Evolutionary conservation across 1,140 invertebrate genomes (phyloP).

Genomic region (Bombus huntii): DNA sequence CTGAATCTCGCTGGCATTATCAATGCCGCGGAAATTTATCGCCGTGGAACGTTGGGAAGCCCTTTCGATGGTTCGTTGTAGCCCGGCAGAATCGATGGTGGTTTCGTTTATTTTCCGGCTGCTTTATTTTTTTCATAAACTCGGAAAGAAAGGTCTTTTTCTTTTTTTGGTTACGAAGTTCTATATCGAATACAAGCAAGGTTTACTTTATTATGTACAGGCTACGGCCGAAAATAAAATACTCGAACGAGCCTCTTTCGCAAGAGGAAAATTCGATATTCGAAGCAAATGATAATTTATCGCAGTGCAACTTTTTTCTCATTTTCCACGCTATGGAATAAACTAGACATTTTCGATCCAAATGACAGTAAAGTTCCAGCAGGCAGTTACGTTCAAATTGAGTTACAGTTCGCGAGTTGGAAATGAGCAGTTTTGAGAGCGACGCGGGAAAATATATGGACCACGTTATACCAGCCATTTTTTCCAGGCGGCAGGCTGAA

Average conservation of each 20-base stretch:
- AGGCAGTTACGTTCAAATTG: constrained; percentile 36
- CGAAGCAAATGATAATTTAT: not conserved
- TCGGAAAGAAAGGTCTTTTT: not conserved
- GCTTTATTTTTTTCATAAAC: not conserved
- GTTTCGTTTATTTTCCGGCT: not conserved
- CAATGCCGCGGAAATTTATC: constrained; percentile 54
- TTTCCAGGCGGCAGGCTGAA: constrained; percentile 56
- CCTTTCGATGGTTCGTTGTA: not conserved
- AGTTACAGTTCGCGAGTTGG: constrained; percentile 40
- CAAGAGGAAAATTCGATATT: too few relatives aligned
- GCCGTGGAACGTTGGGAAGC: not conserved
- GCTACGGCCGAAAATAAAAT: too few relatives aligned
- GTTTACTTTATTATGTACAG: too few relatives aligned
- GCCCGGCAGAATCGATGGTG: not conserved
- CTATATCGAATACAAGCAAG: too few relatives aligned
- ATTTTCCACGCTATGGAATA: not conserved
- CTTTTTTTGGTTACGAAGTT: not conserved
- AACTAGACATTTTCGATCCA: not conserved
- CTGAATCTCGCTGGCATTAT: constrained; percentile 52
- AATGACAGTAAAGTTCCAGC: not conserved
- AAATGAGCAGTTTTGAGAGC: constrained; percentile 48
- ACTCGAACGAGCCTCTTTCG: too few relatives aligned
- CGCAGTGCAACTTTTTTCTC: not conserved
- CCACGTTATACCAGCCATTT: constrained; percentile 56
- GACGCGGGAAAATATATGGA: constrained; percentile 48